Percentiles rank a stretch among this genome's conserved stretches.
phyloP scores from a whole-genome alignment of 2,888 invertebrate genomes.

The Himalopsyche japonica region DNA sequence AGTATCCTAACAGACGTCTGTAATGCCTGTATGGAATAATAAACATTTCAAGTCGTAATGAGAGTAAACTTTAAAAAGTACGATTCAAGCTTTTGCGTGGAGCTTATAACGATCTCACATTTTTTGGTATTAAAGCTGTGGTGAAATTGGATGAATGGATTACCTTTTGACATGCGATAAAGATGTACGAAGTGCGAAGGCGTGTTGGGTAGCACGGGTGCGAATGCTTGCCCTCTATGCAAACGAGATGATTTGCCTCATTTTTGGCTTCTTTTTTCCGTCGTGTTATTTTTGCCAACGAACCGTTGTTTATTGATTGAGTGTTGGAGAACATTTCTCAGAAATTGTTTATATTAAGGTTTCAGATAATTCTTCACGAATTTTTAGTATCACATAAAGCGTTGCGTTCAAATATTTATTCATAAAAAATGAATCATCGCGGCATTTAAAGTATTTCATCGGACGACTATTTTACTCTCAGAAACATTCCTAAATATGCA shows the following conservation, averaged over 20 bases:
- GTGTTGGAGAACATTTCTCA: neutral
- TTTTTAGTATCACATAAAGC: no score
- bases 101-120: neutral
- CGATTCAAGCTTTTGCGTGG: neutral
- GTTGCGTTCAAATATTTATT: no score
- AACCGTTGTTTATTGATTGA: neutral
- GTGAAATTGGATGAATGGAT: neutral
- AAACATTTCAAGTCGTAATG: no score
- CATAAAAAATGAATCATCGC: no score
- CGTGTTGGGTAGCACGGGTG: neutral
- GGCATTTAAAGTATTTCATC: no score
- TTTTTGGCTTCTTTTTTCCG: neutral
- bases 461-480: no score
- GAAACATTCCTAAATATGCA: no score
- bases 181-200: neutral
- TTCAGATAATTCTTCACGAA: no score
- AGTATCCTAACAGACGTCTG: no score
- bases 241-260: neutral
- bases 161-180: neutral
- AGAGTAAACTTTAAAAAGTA: no score
- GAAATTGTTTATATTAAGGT: neutral
- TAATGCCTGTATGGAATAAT: no score
- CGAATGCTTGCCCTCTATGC: neutral
- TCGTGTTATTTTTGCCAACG: neutral
- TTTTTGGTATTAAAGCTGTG: neutral